Conservation (phyloP, 2,113 vertebrate species). For the Scomber colias region DNA sequence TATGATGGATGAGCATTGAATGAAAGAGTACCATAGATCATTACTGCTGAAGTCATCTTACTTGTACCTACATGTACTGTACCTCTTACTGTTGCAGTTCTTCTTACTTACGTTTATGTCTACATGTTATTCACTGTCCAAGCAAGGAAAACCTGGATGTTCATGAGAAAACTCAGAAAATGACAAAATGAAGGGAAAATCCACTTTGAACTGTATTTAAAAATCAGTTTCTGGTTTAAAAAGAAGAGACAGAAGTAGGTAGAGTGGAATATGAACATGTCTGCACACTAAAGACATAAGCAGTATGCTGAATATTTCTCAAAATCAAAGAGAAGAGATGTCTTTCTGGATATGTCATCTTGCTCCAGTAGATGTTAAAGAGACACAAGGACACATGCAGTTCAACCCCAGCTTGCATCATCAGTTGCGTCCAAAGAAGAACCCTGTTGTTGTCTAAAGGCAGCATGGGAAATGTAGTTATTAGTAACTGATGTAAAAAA, state of each 20-base stretch:
- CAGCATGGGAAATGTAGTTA: neutral
- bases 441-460: neutral
- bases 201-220: neutral
- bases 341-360: too few relatives aligned
- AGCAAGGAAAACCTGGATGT: neutral
- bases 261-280: slow-evolving; percentile 1
- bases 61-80: neutral
- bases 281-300: neutral
- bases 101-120: neutral
- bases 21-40: neutral
- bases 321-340: neutral
- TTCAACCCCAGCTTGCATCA: neutral
- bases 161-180: slow-evolving; percentile 1
- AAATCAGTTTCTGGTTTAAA: neutral
- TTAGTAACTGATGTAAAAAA: too few relatives aligned
- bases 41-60: neutral
- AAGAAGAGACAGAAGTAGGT: neutral
- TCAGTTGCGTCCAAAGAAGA: too few relatives aligned
- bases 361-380: neutral
- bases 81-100: neutral
- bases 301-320: neutral
- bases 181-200: neutral
- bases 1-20: neutral
- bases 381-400: neutral
- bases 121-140: neutral